Conservation (phyloP, 2,888 invertebrate species). For the Hydroisotoma schaefferi region DNA sequence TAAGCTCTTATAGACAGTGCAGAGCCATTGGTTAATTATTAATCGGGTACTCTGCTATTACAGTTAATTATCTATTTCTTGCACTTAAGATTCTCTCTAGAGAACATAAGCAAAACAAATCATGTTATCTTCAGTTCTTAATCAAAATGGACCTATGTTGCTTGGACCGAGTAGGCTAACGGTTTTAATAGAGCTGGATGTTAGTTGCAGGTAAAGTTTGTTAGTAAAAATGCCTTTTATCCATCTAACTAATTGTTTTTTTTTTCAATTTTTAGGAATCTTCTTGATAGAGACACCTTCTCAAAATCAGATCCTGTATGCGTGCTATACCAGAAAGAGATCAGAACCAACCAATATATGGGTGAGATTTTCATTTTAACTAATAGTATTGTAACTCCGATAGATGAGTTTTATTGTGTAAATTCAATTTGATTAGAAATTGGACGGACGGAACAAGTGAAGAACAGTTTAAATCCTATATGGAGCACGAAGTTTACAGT, state of each 20-base stretch:
- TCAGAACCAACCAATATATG: conserved; percentile 46
- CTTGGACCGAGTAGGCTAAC: conserved; percentile 30
- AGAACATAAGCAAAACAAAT: too few relatives aligned
- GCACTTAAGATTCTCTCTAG: too few relatives aligned
- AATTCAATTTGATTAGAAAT: too few relatives aligned
- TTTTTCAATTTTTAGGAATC: conserved; percentile 50
- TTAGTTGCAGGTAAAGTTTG: conserved; percentile 24
- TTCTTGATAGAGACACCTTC: conserved; percentile 53
- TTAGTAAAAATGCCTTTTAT: background rate
- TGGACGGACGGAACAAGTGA: conserved; percentile 52
- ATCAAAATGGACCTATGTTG: conserved; percentile 28
- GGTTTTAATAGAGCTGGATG: conserved; percentile 27
- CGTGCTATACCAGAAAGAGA: conserved; percentile 51
- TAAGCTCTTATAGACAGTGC: too few relatives aligned
- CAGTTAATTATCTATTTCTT: too few relatives aligned
- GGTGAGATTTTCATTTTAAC: too few relatives aligned
- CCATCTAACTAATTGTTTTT: background rate
- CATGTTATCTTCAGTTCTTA: too few relatives aligned
- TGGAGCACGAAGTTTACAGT: conserved; percentile 55
- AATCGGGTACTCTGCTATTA: too few relatives aligned
- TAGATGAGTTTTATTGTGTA: too few relatives aligned
- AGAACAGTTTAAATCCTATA: conserved; percentile 51
- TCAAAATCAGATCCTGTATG: conserved; percentile 56
- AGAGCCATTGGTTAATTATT: too few relatives aligned
- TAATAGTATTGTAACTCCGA: too few relatives aligned